These are phyloP conservation scores for Atlantisia rogersi DNA, from an alignment of 2,113 vertebrate genomes.

Conservation along the genomic window DNA sequence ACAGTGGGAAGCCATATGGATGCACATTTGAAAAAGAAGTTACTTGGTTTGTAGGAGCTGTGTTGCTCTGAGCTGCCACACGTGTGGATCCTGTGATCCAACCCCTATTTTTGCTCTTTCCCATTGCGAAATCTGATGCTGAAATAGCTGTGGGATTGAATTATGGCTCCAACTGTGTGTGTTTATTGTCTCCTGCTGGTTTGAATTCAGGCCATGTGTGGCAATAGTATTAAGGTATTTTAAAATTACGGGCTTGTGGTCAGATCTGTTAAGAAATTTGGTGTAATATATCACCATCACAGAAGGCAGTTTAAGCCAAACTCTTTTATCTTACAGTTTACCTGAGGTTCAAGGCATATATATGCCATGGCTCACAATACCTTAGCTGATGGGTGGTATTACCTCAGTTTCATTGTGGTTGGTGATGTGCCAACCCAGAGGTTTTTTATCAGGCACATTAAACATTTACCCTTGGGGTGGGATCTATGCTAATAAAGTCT, in stretches of 20 bases:
- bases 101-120: neutral
- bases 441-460: neutral
- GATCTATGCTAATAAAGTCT: neutral
- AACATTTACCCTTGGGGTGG: neutral
- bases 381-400: neutral
- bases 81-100: neutral
- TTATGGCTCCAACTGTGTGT: neutral
- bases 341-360: neutral
- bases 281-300: rapidly evolving
- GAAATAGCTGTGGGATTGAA: neutral
- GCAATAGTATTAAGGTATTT: neutral
- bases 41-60: neutral
- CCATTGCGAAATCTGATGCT: neutral
- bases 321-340: neutral
- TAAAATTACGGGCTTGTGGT: neutral
- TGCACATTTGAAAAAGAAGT: neutral
- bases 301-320: neutral
- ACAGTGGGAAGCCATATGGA: neutral
- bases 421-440: neutral
- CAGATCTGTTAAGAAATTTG: neutral
- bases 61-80: neutral
- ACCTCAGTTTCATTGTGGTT: neutral
- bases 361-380: neutral
- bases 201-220: neutral
- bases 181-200: neutral